Percentiles rank a stretch among this genome's conserved stretches.
phyloP scores from a whole-genome alignment of 2,888 invertebrate species.

The Pollenia griseotomentosa region DNA sequence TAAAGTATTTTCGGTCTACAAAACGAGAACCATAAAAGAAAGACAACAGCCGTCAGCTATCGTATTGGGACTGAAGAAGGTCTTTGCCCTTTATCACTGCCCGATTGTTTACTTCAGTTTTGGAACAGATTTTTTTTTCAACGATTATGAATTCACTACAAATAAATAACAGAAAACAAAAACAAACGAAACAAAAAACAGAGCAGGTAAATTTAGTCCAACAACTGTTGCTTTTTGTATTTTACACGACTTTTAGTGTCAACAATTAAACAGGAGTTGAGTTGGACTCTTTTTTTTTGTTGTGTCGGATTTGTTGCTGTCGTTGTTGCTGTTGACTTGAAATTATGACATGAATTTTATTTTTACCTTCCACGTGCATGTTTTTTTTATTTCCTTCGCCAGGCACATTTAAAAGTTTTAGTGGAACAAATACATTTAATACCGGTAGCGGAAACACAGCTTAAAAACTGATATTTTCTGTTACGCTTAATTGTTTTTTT shows the following conservation, averaged over 20 bases:
- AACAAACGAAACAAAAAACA: conserved; percentile 1
- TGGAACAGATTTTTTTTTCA: conserved; percentile 58
- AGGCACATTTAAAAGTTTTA: neutral
- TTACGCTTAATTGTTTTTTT: conserved; percentile 28
- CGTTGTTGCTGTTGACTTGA: conserved; percentile 10
- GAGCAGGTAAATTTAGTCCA: conserved; percentile 45
- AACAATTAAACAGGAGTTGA: conserved; percentile 62
- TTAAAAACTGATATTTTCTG: conserved; percentile 42
- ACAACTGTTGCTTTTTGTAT: conserved; percentile 32
- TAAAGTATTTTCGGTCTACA: conserved; percentile 50
- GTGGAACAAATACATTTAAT: conserved; percentile 41
- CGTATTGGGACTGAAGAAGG: conserved; percentile 46
- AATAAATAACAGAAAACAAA: conserved; percentile 1
- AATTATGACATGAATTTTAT: conserved; percentile 27
- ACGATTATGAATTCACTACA: conserved; percentile 58
- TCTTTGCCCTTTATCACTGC: conserved; percentile 65
- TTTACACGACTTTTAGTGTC: conserved; percentile 63
- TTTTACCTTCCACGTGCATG: conserved; percentile 35
- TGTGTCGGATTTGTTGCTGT: neutral
- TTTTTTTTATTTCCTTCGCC: conserved; percentile 31
- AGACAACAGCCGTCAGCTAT: conserved; percentile 4
- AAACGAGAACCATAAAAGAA: conserved; percentile 45
- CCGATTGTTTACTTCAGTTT: conserved; percentile 41
- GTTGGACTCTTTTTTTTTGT: conserved; percentile 19
- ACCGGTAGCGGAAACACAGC: conserved; percentile 62